phyloP scores from a whole-genome alignment of 2,797 vertebrate genomes.

The Phoxinus dragarum region DNA sequence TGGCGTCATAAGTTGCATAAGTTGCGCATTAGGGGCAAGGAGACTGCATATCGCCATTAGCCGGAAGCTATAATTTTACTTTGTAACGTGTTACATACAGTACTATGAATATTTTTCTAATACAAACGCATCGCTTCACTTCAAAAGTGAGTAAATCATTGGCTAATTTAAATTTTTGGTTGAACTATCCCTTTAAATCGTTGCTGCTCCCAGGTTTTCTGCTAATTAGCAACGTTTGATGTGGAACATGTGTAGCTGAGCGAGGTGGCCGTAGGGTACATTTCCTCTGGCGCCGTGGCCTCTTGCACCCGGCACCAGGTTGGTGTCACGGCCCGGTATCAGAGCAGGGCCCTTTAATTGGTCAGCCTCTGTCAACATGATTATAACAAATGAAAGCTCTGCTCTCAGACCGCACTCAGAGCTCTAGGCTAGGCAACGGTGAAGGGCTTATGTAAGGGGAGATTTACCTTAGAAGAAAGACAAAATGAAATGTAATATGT shows the following conservation, averaged over 20 bases:
- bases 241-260: slow-evolving; percentile 77
- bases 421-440: slow-evolving; percentile 9
- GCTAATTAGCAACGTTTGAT: slow-evolving; percentile 79
- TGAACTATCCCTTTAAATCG: too few species aligned
- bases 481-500: not conserved
- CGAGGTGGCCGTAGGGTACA: slow-evolving; percentile 56
- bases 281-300: slow-evolving; percentile 63
- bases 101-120: too few species aligned
- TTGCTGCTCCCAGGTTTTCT: slow-evolving; percentile 73
- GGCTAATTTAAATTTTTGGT: too few species aligned
- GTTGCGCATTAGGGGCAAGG: too few species aligned
- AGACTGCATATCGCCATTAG: too few species aligned
- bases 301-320: slow-evolving; percentile 67
- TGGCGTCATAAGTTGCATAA: too few species aligned
- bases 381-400: slow-evolving; percentile 67
- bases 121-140: too few species aligned
- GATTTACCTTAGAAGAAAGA: slow-evolving; percentile 6
- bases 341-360: slow-evolving; percentile 72
- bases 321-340: slow-evolving; percentile 67
- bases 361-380: slow-evolving; percentile 67
- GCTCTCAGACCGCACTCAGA: slow-evolving; percentile 15
- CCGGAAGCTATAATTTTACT: too few species aligned
- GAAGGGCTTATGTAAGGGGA: slow-evolving; percentile 23
- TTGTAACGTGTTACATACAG: too few species aligned
- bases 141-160: too few species aligned